Percentiles rank a stretch among this genome's conserved stretches.
These are phyloP conservation scores for Menura novaehollandiae DNA, from an alignment of 2,113 vertebrate genomes.

Conservation along the genomic window DNA sequence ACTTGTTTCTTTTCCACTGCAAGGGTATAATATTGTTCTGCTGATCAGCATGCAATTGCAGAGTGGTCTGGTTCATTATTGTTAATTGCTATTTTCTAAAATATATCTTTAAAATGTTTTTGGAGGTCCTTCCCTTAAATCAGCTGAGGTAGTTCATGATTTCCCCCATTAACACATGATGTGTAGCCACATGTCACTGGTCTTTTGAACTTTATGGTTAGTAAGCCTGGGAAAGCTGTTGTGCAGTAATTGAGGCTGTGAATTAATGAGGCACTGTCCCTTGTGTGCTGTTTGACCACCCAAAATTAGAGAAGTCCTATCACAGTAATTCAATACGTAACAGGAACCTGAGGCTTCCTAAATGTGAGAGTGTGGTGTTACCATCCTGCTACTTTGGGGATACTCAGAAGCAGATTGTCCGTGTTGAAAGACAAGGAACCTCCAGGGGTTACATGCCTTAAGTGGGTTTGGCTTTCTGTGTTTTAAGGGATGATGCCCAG, in stretches of 20 bases:
- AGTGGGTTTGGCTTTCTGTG: neutral
- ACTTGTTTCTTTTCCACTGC: neutral
- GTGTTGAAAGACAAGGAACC: neutral
- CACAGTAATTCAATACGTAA: fast-evolving
- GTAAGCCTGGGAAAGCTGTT: neutral
- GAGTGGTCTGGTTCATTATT: neutral
- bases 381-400: too few relatives aligned
- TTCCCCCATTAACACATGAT: neutral
- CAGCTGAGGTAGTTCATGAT: neutral
- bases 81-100: neutral
- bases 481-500: neutral
- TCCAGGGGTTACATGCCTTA: neutral
- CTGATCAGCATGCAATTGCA: neutral
- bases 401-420: neutral
- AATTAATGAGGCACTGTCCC: neutral
- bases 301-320: neutral
- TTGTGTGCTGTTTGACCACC: neutral
- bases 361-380: neutral
- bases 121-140: neutral
- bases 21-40: neutral
- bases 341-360: neutral
- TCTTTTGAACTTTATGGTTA: neutral
- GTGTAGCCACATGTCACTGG: neutral
- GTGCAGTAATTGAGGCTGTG: neutral
- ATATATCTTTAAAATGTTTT: neutral